A percentile compares a stretch with the other conserved stretches of the same genome.
Evolutionary conservation across 2,113 vertebrate species (phyloP).

Genomic region (Semicossyphus pulcher): DNA sequence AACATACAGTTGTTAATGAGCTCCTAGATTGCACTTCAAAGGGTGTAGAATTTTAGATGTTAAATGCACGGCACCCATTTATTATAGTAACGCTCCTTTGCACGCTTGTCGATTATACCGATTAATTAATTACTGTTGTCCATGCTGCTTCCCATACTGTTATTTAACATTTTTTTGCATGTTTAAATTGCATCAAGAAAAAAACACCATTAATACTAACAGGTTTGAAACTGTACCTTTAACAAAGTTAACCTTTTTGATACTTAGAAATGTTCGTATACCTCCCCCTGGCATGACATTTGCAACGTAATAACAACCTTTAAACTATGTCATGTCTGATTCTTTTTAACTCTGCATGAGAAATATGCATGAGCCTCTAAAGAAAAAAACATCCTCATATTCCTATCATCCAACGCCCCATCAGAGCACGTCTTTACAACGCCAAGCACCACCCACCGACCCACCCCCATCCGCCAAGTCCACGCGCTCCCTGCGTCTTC

Average conservation of each 20-base stretch:
- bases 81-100: neutral
- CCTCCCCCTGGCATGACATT: neutral
- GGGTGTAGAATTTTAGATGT: too few species aligned
- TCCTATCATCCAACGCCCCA: slow-evolving; percentile 68
- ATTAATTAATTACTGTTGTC: too few species aligned
- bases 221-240: neutral
- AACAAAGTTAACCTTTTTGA: slow-evolving; percentile 2
- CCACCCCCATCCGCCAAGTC: slow-evolving; percentile 61
- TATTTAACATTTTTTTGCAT: neutral
- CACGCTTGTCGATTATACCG: neutral
- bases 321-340: neutral
- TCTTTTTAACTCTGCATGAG: slow-evolving; percentile 57
- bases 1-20: neutral
- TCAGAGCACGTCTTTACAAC: slow-evolving; percentile 77
- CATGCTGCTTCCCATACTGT: neutral
- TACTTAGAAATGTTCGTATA: neutral
- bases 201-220: slow-evolving; percentile 22
- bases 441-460: slow-evolving; percentile 49
- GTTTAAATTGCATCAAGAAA: slow-evolving; percentile 7
- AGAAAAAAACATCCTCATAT: slow-evolving; percentile 17
- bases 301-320: slow-evolving; percentile 37
- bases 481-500: slow-evolving; percentile 48
- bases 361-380: slow-evolving; percentile 55
- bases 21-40: neutral
- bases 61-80: slow-evolving; percentile 4